These are phyloP conservation scores for Byasa hedistus DNA, from an alignment of 2,888 invertebrate genomes.

Conservation along the genomic window DNA sequence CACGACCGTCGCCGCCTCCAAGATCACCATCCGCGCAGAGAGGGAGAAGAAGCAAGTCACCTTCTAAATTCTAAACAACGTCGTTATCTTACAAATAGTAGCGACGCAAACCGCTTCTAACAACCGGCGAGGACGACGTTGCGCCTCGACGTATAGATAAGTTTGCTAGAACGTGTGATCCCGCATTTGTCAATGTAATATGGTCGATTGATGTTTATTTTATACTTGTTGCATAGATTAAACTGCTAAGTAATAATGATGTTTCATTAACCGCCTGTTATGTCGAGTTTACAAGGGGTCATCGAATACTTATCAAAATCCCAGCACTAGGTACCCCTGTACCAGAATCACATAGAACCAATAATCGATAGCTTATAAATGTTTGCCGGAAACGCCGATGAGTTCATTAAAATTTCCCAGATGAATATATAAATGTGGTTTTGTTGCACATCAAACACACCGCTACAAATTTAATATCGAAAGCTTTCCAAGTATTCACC, in stretches of 20 bases:
- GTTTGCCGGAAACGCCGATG: no score
- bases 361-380: no score
- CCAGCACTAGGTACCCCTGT: no score
- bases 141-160: slow-evolving; percentile 51
- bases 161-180: slow-evolving; percentile 60
- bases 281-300: no score
- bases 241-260: slow-evolving; percentile 60
- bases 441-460: no score
- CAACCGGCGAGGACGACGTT: background rate
- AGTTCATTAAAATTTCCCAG: no score
- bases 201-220: slow-evolving; percentile 64
- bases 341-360: no score
- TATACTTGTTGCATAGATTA: slow-evolving; percentile 68
- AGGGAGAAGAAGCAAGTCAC: slow-evolving; percentile 76
- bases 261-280: slow-evolving; percentile 54
- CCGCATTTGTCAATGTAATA: slow-evolving; percentile 65
- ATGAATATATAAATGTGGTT: no score
- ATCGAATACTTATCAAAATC: no score
- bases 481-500: background rate
- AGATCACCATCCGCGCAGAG: slow-evolving; percentile 65
- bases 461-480: background rate
- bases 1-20: slow-evolving; percentile 55
- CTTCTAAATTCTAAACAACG: slow-evolving; percentile 53
- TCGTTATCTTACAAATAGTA: slow-evolving; percentile 26
- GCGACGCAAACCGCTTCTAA: no score